A percentile compares a stretch with the other conserved stretches of the same genome.
These are phyloP conservation scores for Cephus pulcher DNA, from an alignment of 2,888 invertebrate genomes.

Conservation along the genomic window DNA sequence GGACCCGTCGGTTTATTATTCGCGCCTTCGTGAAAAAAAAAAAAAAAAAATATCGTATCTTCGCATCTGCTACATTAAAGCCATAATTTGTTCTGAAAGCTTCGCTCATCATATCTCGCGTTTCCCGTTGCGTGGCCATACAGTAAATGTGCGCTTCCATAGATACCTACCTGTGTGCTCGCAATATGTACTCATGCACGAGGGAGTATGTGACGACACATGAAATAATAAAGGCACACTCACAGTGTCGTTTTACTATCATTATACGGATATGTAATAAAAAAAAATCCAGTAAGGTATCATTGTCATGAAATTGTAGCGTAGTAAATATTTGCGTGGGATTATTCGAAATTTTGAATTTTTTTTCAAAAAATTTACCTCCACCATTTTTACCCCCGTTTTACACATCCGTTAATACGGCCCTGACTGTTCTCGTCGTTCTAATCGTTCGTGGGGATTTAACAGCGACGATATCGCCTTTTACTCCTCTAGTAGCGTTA, in stretches of 20 bases:
- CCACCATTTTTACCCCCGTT: neutral
- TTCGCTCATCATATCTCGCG: constrained; percentile 19
- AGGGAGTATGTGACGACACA: neutral
- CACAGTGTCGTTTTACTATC: neutral
- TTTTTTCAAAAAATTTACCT: neutral
- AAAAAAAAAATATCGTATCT: constrained; percentile 5
- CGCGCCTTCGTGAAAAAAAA: neutral
- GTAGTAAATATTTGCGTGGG: neutral
- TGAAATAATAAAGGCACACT: neutral
- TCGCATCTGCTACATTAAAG: constrained; percentile 32
- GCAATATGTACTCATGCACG: neutral
- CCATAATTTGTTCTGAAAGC: constrained; percentile 45
- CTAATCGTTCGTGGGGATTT: neutral
- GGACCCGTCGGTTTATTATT: neutral
- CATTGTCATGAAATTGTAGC: neutral
- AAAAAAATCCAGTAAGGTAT: neutral
- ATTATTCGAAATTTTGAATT: neutral
- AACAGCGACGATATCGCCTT: neutral
- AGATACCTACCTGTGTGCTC: neutral
- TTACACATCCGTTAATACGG: neutral
- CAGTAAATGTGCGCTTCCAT: neutral
- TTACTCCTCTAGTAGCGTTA: neutral
- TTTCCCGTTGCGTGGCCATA: neutral
- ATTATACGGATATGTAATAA: neutral
- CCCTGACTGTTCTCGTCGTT: neutral